phyloP scores from a whole-genome alignment of 1,140 invertebrate species.

The Trissolcus basalis region DNA sequence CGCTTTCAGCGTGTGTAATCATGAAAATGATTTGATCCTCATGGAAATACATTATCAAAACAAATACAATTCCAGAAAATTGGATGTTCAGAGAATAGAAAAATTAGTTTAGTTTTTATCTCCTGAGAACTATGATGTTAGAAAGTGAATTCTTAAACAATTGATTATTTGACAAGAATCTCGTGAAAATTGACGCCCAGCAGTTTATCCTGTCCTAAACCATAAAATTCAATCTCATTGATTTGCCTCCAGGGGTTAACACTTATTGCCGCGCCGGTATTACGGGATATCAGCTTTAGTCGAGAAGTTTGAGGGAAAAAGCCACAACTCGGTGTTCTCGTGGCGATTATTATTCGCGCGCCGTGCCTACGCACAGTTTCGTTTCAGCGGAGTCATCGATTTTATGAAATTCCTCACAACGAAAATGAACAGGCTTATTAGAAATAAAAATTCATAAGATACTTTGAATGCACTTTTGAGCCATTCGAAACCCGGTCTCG shows the following conservation, averaged over 20 bases:
- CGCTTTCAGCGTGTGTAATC: constrained; percentile 30
- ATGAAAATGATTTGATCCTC: constrained; percentile 30
- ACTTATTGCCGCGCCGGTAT: background rate
- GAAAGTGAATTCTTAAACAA: constrained; percentile 8
- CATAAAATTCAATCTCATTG: constrained; percentile 47
- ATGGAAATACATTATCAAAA: constrained; percentile 26
- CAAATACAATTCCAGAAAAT: too few relatives aligned
- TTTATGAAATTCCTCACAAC: constrained; percentile 24
- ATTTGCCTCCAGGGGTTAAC: constrained; percentile 23
- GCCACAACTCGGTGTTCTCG: constrained; percentile 1
- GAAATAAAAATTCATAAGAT: constrained; percentile 49
- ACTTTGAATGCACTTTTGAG: constrained; percentile 22
- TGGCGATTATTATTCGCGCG: constrained; percentile 26
- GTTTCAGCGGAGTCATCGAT: constrained; percentile 12
- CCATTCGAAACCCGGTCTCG: constrained; percentile 11
- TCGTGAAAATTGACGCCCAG: constrained; percentile 4
- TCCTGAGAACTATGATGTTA: too few relatives aligned
- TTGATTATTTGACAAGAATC: background rate
- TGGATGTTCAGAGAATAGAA: too few relatives aligned
- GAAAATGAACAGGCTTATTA: constrained; percentile 35
- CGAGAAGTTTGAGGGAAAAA: constrained; percentile 25
- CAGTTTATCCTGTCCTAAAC: constrained; percentile 23
- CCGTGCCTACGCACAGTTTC: constrained; percentile 1
- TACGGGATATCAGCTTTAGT: constrained; percentile 19
- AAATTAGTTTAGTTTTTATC: too few relatives aligned